These are phyloP conservation scores for Tauraco erythrolophus DNA, from an alignment of 2,113 vertebrate species.

Conservation along the genomic window DNA sequence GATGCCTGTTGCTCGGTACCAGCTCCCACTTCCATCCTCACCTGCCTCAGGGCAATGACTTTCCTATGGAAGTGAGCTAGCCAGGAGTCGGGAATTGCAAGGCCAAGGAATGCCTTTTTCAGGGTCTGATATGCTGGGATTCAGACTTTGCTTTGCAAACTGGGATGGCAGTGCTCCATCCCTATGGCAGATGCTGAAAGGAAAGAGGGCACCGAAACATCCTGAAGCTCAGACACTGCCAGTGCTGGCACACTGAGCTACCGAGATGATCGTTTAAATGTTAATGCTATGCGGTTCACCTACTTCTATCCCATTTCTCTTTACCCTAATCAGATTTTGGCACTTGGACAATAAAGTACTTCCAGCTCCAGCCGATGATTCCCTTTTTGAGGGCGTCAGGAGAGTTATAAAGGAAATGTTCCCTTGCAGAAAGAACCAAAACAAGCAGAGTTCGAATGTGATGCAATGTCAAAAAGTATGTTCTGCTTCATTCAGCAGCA, in stretches of 20 bases:
- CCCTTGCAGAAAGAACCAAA: neutral
- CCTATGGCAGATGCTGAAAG: neutral
- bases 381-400: neutral
- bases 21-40: neutral
- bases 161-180: neutral
- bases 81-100: neutral
- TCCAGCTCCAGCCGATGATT: neutral
- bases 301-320: neutral
- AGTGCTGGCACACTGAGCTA: neutral
- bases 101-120: neutral
- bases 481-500: conserved; percentile 1
- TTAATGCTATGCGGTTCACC: neutral
- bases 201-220: neutral
- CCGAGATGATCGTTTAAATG: neutral
- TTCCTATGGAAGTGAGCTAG: neutral
- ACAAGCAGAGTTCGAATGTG: neutral
- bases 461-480: neutral
- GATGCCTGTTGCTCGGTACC: neutral
- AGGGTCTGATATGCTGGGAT: neutral
- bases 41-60: neutral
- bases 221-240: neutral
- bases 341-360: neutral
- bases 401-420: neutral
- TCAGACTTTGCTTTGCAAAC: neutral
- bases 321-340: neutral